Base-by-base conservation (phyloP, 2,797 vertebrate species). In the Sphaeramia orbicularis region DNA sequence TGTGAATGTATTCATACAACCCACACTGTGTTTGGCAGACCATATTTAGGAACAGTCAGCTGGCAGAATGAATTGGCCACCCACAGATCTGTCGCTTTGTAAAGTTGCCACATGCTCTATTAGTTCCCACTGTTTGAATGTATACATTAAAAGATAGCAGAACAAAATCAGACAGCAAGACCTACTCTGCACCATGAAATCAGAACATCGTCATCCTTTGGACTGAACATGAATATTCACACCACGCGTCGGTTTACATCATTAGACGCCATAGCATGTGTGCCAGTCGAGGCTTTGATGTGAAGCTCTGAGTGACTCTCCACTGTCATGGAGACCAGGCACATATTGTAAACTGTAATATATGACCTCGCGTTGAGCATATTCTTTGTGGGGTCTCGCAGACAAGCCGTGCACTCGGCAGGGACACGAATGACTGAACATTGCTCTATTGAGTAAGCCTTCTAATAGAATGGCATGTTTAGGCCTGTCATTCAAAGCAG, bases 101-200 rank as follows among this genome's bases (percentile, higher is more conserved):
- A 88, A 89, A 91, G 83, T 89, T 89, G 90, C 90, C 81, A 78
- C 86, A 91, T 91, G 91, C 84, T 91, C 89, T 91, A 89, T 90
- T 91, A 91, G 86, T 74, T 73, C 82, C 86, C 71, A 85, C 79
- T 83, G 88, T 75, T 90, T n/a, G 32, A 89, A 89, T 87, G 85
- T 91, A 82, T 90, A 92, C 85, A 90, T 89, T 90, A 77, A 81
- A 56, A 85, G 61, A 81, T 79, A 74, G 81, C 72, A 72, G 68
- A 71, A 69, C 82, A 82, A 81, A 86, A 78, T 79, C 71, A 81
- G 79, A 80, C 75, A 64, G 75, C 78, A 51, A 71, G 55, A 76
- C 83, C 48, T 16, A 76, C 85, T 71, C 70, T 78, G 85, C 10
- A 37, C 81, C 91, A 84, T 90, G 90, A 90, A 89, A 92, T 89